A percentile compares a stretch with the other conserved stretches of the same genome.
phyloP scores from a whole-genome alignment of 2,888 invertebrate genomes.

The Terebella lapidaria region DNA sequence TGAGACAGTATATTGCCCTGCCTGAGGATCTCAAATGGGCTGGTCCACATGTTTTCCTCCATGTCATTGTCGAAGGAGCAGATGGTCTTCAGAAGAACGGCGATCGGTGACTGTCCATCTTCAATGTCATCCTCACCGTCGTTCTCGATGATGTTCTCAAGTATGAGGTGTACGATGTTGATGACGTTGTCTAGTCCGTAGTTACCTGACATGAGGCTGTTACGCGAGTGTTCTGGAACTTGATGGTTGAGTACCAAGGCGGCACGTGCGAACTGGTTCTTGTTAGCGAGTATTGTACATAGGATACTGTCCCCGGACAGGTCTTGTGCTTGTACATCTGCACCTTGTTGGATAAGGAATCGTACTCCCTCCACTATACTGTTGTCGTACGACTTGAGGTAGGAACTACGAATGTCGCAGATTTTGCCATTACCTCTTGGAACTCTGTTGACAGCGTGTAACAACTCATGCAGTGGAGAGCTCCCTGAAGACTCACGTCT shows the following conservation, averaged over 20 bases:
- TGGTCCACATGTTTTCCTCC: not conserved
- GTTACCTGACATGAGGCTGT: not conserved
- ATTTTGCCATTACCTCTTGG: not conserved
- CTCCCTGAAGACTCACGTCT: slow-evolving; percentile 3
- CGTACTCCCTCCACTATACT: slow-evolving; percentile 5
- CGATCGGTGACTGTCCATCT: not conserved
- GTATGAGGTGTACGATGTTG: not conserved
- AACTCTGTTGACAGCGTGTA: slow-evolving; percentile 7
- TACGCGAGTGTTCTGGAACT: not conserved
- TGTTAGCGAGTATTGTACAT: slow-evolving; percentile 6
- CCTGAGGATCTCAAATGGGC: not conserved
- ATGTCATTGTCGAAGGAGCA: not conserved
- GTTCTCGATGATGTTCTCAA: too few relatives aligned
- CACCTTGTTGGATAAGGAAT: slow-evolving; percentile 5
- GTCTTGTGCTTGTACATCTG: slow-evolving; percentile 8
- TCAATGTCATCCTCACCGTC: not conserved
- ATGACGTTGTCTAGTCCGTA: not conserved
- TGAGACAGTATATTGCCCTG: not conserved
- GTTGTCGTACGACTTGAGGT: not conserved
- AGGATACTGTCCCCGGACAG: slow-evolving; percentile 5
- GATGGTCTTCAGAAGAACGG: not conserved
- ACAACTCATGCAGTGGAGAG: slow-evolving; percentile 17
- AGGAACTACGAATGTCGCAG: not conserved
- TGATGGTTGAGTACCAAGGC: not conserved
- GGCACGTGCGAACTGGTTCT: not conserved